Evolutionary conservation across 2,888 invertebrate species (phyloP).

Genomic region (Drosophila phalerata): DNA sequence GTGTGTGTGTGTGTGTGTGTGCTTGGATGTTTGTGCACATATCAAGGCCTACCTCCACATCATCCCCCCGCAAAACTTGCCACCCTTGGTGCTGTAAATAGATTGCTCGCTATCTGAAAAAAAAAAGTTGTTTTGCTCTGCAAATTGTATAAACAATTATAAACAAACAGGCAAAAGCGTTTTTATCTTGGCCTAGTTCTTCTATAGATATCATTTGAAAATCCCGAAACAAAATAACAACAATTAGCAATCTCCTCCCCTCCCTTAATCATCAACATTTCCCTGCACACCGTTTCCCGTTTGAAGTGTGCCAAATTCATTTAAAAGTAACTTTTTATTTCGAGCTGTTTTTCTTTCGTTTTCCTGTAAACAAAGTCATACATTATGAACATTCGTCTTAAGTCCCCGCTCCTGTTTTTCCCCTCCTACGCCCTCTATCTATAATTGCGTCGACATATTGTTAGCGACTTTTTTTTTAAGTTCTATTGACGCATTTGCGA

Average conservation of each 20-base stretch:
- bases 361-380: conserved; percentile 62
- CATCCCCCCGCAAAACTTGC: conserved; percentile 5
- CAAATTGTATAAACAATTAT: conserved; percentile 78
- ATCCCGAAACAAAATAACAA: conserved; percentile 39
- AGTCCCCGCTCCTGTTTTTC: neutral
- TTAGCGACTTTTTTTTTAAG: conserved; percentile 19
- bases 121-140: conserved; percentile 49
- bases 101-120: conserved; percentile 66
- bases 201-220: conserved; percentile 64
- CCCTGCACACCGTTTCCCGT: neutral
- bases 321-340: conserved; percentile 44
- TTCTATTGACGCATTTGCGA: conserved; percentile 45
- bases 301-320: conserved; percentile 52
- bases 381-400: conserved; percentile 48
- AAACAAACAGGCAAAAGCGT: conserved; percentile 70
- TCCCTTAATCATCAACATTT: neutral
- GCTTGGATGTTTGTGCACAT: conserved; percentile 61
- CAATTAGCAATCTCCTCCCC: conserved; percentile 25
- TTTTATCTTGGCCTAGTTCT: conserved; percentile 76
- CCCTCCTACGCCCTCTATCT: neutral
- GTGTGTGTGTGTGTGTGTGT: conserved; percentile 21
- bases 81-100: conserved; percentile 36
- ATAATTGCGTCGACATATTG: conserved; percentile 17
- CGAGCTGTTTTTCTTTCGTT: conserved; percentile 13
- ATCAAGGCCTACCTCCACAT: conserved; percentile 59